phyloP scores from a whole-genome alignment of 2,797 vertebrate genomes.

The Aulostomus chinensis region DNA sequence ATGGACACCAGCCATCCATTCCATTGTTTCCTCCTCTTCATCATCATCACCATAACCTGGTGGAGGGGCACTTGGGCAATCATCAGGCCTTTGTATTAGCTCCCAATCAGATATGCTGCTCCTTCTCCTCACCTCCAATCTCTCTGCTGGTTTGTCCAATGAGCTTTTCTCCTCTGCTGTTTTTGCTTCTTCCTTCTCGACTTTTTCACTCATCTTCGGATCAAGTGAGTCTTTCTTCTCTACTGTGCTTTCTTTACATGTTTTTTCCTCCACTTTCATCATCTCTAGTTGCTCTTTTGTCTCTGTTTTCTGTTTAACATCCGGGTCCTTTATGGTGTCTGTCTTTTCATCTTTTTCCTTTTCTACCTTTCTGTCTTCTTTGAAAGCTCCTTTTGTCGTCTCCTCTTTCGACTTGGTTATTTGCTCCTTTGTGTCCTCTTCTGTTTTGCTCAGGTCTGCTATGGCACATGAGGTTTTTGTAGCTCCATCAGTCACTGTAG shows the following conservation, averaged over 20 bases:
- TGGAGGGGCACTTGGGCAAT: constrained; percentile 62
- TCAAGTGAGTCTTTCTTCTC: constrained; percentile 38
- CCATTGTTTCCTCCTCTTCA: constrained; percentile 69
- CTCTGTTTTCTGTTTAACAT: constrained; percentile 21
- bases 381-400: constrained; percentile 1
- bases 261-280: constrained; percentile 27
- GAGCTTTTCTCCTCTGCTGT: constrained; percentile 36
- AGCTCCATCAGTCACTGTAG: constrained; percentile 64
- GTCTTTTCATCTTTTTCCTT: constrained; percentile 36
- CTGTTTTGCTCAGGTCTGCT: constrained; percentile 44
- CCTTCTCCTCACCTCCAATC: constrained; percentile 62
- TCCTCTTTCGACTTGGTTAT: constrained; percentile 33
- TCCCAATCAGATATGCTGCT: constrained; percentile 78
- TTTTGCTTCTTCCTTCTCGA: constrained; percentile 27
- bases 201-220: constrained; percentile 36
- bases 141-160: constrained; percentile 49
- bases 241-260: constrained; percentile 34
- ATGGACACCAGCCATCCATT: constrained; percentile 63
- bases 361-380: constrained; percentile 30
- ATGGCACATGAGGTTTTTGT: constrained; percentile 53
- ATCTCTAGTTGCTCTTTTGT: constrained; percentile 12
- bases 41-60: constrained; percentile 69
- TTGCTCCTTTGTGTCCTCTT: constrained; percentile 45
- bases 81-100: constrained; percentile 70
- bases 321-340: constrained; percentile 24